Base-by-base conservation (phyloP, 2,888 invertebrate species). In the Anticlea derivata region DNA sequence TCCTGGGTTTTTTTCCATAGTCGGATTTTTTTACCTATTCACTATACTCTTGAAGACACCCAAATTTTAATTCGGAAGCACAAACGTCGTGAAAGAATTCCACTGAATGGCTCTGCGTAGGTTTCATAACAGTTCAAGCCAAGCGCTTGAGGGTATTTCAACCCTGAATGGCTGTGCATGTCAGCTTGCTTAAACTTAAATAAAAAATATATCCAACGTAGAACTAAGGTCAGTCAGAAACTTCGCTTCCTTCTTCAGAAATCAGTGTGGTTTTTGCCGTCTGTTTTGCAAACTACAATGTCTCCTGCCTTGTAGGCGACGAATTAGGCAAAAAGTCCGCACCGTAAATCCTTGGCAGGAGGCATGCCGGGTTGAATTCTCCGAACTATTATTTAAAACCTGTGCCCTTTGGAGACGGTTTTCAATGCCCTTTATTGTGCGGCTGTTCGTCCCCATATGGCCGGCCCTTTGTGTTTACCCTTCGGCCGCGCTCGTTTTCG, bases 341-440 rank as follows among this genome's bases (percentile, higher is more conserved):
- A 31, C 53, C 61, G 55, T 55, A 77, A 77, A 75, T 74, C 68
- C 70, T 69, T 65, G 65, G 45, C 50, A 30, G 30, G 31, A 69
- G 71, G 73, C 71, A 70, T 66, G 70, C 63, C 66, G 73, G 66
- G 66, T 78, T 69, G 70, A 73, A 77, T 79, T 80, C 73, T 69
- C 73, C 62, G 53, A 61, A 68, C 75, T 73, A 75, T 80, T 80
- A 77, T 80, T 77, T 68, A 73, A 76, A 74, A 75, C 76, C 74
- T 75, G 78, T 78, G 78, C 80, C 80, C 77, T 77, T 78, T 78
- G 60, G 66, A 70, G 75, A 65, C 69, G 63, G 58, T 66, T 70
- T 75, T 76, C 75, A 81, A 80, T 78, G 68, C 70, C 54, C 67
- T 63, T 76, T 70, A 77, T 81, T 80, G 79, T 79, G 40, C 12